phyloP scores from a whole-genome alignment of 1,140 invertebrate genomes.

The Drosophila repletoides region DNA sequence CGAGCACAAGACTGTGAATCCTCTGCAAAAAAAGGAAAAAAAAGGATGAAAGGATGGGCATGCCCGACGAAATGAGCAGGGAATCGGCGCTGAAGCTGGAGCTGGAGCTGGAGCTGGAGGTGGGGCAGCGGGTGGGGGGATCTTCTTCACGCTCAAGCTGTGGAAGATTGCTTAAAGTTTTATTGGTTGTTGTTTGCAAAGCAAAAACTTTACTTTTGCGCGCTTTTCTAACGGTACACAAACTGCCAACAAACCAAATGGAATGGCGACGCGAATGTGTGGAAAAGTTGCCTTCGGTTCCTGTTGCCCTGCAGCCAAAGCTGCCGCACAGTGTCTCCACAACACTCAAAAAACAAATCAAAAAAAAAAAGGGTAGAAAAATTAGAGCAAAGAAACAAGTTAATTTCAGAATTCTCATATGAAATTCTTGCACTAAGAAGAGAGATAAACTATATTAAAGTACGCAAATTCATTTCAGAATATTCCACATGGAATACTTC shows the following conservation, averaged over 20 bases:
- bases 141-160: slow-evolving; percentile 55
- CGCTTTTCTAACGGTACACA: slow-evolving; percentile 63
- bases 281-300: slow-evolving; percentile 61
- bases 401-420: no score
- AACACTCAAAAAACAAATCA: no score
- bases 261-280: slow-evolving; percentile 29
- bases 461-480: no score
- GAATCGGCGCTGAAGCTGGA: not conserved
- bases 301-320: slow-evolving; percentile 15
- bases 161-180: slow-evolving; percentile 80
- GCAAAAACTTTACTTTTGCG: slow-evolving; percentile 78
- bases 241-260: slow-evolving; percentile 26
- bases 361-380: no score
- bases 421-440: no score
- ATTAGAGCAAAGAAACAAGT: no score
- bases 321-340: not conserved
- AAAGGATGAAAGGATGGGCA: not conserved
- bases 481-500: no score
- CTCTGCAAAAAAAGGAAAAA: not conserved
- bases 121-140: not conserved
- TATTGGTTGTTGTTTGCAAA: slow-evolving; percentile 80
- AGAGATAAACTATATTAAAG: no score
- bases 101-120: not conserved
- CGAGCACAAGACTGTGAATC: not conserved
- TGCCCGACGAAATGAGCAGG: not conserved